Evolutionary conservation across 2,113 vertebrate species (phyloP).

Genomic region (Lophochroa leadbeateri): DNA sequence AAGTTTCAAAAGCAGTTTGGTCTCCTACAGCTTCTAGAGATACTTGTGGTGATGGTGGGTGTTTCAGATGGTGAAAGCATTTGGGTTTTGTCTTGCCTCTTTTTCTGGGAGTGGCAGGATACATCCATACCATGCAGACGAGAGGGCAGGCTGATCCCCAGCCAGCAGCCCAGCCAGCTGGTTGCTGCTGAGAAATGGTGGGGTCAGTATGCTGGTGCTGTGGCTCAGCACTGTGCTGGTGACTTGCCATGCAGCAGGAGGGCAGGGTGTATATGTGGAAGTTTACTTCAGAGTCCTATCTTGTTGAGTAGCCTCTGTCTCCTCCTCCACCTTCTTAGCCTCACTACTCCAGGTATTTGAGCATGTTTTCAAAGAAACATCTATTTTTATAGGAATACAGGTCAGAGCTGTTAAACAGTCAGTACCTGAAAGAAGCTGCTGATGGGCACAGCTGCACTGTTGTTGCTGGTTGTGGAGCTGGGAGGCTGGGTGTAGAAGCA

Average conservation of each 20-base stretch:
- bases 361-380: neutral
- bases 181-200: neutral
- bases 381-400: neutral
- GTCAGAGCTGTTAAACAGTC: neutral
- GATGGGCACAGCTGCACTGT: neutral
- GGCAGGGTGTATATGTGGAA: fast-evolving
- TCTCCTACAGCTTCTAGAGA: neutral
- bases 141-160: neutral
- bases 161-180: neutral
- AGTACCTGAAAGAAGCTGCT: neutral
- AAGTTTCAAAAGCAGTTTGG: neutral
- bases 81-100: neutral
- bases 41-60: neutral
- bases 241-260: neutral
- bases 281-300: neutral
- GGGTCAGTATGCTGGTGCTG: neutral
- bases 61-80: neutral
- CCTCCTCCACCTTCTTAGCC: neutral
- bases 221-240: neutral
- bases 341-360: fast-evolving
- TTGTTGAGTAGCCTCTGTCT: neutral
- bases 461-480: neutral
- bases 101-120: neutral
- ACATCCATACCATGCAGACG: fast-evolving
- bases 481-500: neutral